phyloP scores from a whole-genome alignment of 2,797 vertebrate genomes.

The Galaxias olidus region DNA sequence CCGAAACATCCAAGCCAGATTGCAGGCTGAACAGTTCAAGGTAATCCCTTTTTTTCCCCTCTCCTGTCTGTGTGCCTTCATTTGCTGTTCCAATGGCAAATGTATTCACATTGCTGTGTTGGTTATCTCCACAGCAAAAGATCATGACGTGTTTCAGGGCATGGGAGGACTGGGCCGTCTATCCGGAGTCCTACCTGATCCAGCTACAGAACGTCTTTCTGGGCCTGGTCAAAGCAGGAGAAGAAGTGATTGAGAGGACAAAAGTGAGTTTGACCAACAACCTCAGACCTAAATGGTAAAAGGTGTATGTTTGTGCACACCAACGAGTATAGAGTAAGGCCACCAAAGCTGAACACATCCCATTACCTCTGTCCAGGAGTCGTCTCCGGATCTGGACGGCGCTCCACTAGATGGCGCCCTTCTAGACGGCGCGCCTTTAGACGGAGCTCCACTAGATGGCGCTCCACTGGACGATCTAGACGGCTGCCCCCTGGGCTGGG shows the following conservation, averaged over 20 bases:
- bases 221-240: constrained; percentile 72
- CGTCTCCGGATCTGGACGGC: constrained; percentile 64
- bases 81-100: neutral
- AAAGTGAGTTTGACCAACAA: constrained; percentile 58
- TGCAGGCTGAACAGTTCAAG: constrained; percentile 84
- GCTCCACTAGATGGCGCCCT: constrained; percentile 52
- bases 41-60: constrained; percentile 42
- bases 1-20: constrained; percentile 79
- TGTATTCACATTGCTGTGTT: neutral
- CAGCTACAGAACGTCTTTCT: constrained; percentile 83
- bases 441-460: constrained; percentile 57
- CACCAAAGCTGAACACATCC: neutral
- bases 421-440: constrained; percentile 53
- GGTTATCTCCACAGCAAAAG: constrained; percentile 71
- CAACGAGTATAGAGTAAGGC: too few species aligned
- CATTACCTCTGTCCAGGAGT: constrained; percentile 38
- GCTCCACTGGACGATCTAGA: constrained; percentile 72
- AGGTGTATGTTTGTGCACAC: too few species aligned
- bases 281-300: too few species aligned
- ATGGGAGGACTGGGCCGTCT: constrained; percentile 85
- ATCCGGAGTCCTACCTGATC: constrained; percentile 80
- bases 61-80: neutral
- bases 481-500: constrained; percentile 77
- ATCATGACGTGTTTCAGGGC: constrained; percentile 80
- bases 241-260: constrained; percentile 58